Evolutionary conservation across 2,797 vertebrate genomes (phyloP), one percentile per base, ranked within the genome.

Genomic region (Enteromius unitaeniatus): DNA sequence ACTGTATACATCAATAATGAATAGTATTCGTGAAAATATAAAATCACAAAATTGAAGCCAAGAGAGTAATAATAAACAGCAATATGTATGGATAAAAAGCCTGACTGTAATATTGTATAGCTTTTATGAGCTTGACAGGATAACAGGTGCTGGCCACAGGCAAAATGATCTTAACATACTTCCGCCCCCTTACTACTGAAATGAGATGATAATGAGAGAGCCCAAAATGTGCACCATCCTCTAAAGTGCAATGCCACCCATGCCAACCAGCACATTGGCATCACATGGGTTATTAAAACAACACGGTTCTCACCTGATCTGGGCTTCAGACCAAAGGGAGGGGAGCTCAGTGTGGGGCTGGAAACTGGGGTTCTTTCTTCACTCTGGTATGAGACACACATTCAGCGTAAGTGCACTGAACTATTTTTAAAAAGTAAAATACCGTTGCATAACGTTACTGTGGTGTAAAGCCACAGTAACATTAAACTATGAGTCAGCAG

Each of bases 241-340:
- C 60, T 74, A 17, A 80, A 60, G 10, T 55, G 69, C 51, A 65
- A 74, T 1, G 19, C 58, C 28, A 49, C 55, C 42, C 60, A 69
- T 28, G n/a, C 47, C 21, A 34, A 21, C 75, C 23, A 42, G 34
- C 1, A 6, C 19, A 9, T 23, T 0, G 79, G 23, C 31, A 37
- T 19, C 6, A 3, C 15, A 14, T 73, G 72, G 78, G 58, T 34
- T 75, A 37, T 47, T 65, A 58, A 53, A 68, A 45, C 28, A 64
- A 47, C 37, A 31, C n/a, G 17, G 10, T 8, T 88, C 92, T 95
- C 95, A 99, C 97, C 97, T 93, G 97, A 97, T 82, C 97, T 94
- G 7, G 97, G 97, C 86, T 97, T 99, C 89, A 99, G 93, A 79
- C 97, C 97, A 88, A 98, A 99, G 0, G 96, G 95, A 6, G 94